Evolutionary conservation across 2,113 vertebrate species (phyloP).

Genomic region (Jacana jacana): DNA sequence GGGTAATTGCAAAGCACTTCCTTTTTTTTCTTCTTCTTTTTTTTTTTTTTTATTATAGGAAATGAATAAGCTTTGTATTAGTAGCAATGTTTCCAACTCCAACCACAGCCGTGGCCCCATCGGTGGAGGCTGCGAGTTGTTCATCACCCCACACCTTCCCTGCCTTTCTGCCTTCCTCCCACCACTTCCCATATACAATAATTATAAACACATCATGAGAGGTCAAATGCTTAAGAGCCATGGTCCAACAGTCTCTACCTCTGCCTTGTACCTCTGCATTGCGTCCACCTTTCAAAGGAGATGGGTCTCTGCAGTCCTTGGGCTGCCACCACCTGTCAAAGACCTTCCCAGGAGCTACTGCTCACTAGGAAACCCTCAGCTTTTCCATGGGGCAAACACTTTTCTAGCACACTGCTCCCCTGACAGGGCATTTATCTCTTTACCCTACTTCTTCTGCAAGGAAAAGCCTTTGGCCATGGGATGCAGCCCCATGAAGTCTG

Average conservation of each 20-base stretch:
- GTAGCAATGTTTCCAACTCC: conserved; percentile 59
- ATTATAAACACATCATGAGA: conserved; percentile 62
- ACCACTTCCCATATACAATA: neutral
- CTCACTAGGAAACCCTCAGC: neutral
- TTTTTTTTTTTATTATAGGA: neutral
- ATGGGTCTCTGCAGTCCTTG: accelerated
- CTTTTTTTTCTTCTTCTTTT: neutral
- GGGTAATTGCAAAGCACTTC: conserved; percentile 55
- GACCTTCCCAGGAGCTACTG: neutral
- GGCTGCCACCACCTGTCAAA: neutral
- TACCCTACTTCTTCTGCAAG: neutral
- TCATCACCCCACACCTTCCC: neutral
- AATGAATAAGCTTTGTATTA: conserved; percentile 72
- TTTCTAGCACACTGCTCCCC: neutral
- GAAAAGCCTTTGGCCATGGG: neutral
- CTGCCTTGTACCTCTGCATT: neutral
- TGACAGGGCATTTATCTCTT: neutral
- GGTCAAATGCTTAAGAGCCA: neutral
- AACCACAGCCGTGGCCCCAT: neutral
- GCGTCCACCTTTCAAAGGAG: neutral
- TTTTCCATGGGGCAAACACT: accelerated
- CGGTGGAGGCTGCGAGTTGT: neutral
- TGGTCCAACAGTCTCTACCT: accelerated
- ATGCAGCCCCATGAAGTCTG: neutral
- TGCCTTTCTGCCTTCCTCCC: neutral